Percentiles rank a stretch among this genome's conserved stretches.
Conservation (phyloP, 2,797 vertebrate genomes). For the Poeciliopsis turneri region DNA sequence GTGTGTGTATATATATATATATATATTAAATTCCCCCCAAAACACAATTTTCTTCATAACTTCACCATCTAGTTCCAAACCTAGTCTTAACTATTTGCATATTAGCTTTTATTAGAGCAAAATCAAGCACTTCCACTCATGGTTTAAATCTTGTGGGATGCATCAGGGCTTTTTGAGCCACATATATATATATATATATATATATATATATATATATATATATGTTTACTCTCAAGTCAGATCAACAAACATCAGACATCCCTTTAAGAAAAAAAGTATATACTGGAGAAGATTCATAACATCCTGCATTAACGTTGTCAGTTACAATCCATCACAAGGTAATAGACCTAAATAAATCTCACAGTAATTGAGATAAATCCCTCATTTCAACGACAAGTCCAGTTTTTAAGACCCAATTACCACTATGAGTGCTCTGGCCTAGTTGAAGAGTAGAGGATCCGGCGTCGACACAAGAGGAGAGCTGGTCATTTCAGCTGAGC, state of each 20-base stretch:
- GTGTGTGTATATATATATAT: too few species aligned
- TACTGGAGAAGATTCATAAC: slow-evolving; percentile 77
- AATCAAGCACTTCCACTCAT: neutral
- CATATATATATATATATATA: too few species aligned
- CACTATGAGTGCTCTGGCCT: slow-evolving; percentile 73
- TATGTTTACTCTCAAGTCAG: slow-evolving; percentile 26
- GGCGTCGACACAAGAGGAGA: slow-evolving; percentile 47
- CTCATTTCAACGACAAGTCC: slow-evolving; percentile 86
- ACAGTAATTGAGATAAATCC: slow-evolving; percentile 85
- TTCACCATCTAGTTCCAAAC: neutral
- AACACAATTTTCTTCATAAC: neutral
- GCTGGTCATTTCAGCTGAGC: slow-evolving; percentile 52
- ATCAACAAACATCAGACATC: slow-evolving; percentile 74
- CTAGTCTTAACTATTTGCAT: neutral
- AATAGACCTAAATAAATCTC: slow-evolving; percentile 85
- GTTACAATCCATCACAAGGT: slow-evolving; percentile 84
- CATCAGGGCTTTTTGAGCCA: too few species aligned
- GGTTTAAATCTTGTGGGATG: neutral
- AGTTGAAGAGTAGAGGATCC: slow-evolving; percentile 52
- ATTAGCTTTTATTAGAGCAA: neutral
- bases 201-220: too few species aligned
- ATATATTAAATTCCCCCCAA: neutral
- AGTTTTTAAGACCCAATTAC: slow-evolving; percentile 87
- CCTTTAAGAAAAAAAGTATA: slow-evolving; percentile 73
- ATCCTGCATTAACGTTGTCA: slow-evolving; percentile 81